Base-by-base conservation (phyloP, 2,888 invertebrate genomes). In the Drosophila neonasuta region DNA sequence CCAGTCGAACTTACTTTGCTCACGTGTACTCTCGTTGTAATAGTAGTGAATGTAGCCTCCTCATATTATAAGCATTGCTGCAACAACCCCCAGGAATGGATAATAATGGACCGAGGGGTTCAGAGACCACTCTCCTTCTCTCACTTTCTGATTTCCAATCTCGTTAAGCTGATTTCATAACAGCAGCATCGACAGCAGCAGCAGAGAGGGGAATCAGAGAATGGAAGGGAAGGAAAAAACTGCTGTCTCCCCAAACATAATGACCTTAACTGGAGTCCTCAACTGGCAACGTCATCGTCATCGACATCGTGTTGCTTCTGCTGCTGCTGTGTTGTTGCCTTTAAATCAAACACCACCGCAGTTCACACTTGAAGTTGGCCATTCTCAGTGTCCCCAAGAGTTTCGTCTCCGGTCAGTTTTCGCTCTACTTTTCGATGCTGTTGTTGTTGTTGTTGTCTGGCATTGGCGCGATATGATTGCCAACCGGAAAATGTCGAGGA, bases 91-190 rank as follows among this genome's bases (percentile, higher is more conserved):
- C 51, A 60, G 36, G 32, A 55, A 42, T 50, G 73, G 57, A 67
- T 74, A 72, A 63, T 74, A 72, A 63, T 74, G 68, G 50, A 58
- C 61, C 24, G 45, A 24, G 24, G 30, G n/a, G 54, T 56, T 10
- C 61, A 52, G 45, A 54, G 30, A 45, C 52, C 45, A 56, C 50
- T 44, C 49, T 44, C 36, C 36, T 5, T 36, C 48, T 45, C 52
- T 36, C 54, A 60, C 48, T 70, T 68, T 78, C 72, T 79, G 80
- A 86, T 81, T 81, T 86, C 68, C 85, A 81, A 81, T 81, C 87
- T 81, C 68, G 80, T 81, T 81, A 81, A 86, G 80, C 80, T 81
- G 87, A 86, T 86, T 81, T 81, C 87, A 81, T 81, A 81, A 81
- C 68, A 75, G 80, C 78, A 69, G 80, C 78, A 69, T 63, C 65